Conservation (phyloP, 2,797 vertebrate species). For the Euphonia xanthogaster region DNA sequence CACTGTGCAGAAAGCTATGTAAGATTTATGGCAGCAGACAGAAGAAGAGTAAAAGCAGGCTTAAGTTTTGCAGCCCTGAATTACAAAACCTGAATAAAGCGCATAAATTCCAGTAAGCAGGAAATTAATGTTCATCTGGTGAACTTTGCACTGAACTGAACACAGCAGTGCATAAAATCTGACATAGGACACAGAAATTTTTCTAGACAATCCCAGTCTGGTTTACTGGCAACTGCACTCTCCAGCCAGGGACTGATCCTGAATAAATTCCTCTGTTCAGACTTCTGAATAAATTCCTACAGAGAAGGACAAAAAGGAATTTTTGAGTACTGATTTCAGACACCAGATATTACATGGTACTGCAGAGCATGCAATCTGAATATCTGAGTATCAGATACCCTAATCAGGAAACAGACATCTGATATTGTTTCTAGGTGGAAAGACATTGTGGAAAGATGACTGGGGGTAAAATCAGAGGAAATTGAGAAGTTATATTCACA, state of each 20-base stretch:
- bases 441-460: accelerated
- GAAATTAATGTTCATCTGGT: neutral
- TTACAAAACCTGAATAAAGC: neutral
- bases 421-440: neutral
- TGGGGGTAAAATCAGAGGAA: neutral
- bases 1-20: neutral
- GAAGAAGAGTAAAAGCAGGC: neutral
- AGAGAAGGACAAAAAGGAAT: neutral
- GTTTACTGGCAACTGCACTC: neutral
- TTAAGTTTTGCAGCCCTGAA: neutral
- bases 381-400: neutral
- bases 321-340: neutral
- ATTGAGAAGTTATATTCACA: neutral
- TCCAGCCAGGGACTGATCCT: neutral
- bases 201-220: neutral
- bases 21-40: neutral
- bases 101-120: neutral
- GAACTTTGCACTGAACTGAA: neutral
- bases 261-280: neutral
- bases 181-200: neutral
- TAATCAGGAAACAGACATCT: neutral
- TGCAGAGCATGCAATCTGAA: neutral
- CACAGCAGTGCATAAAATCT: neutral
- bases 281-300: neutral
- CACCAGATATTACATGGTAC: neutral